A percentile compares a stretch with the other conserved stretches of the same genome.
These are phyloP conservation scores for Pelmatolapia mariae DNA, from an alignment of 2,113 vertebrate genomes.

Conservation along the genomic window DNA sequence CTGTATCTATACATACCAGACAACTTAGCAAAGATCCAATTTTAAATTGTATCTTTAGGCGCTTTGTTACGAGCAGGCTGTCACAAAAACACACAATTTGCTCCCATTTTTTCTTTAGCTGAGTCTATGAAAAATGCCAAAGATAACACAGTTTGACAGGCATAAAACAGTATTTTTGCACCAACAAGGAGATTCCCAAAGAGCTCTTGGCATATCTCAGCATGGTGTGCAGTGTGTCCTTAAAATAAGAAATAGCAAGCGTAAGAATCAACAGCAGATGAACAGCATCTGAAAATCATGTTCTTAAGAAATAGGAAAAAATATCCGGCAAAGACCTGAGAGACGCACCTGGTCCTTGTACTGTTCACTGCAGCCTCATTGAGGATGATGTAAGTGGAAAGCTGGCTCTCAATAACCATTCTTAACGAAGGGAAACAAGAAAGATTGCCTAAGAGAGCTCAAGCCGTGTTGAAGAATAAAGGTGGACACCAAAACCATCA, in stretches of 20 bases:
- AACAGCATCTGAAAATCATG: background rate
- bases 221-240: background rate
- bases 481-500: background rate
- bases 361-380: background rate
- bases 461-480: background rate
- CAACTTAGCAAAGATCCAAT: background rate
- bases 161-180: background rate
- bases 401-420: background rate
- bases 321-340: background rate
- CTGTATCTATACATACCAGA: background rate
- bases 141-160: background rate
- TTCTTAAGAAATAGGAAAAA: background rate
- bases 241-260: background rate
- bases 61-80: rapidly evolving
- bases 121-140: background rate
- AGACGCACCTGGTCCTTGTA: background rate
- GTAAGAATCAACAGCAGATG: background rate
- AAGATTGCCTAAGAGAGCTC: background rate
- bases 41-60: background rate
- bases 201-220: background rate
- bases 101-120: background rate
- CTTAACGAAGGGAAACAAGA: background rate
- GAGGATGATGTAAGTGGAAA: background rate
- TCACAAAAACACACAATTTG: background rate
- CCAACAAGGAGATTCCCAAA: background rate